A percentile compares a stretch with the other conserved stretches of the same genome.
These are phyloP conservation scores for Heliconius eleuchia DNA, from an alignment of 1,140 invertebrate species.

Conservation along the genomic window DNA sequence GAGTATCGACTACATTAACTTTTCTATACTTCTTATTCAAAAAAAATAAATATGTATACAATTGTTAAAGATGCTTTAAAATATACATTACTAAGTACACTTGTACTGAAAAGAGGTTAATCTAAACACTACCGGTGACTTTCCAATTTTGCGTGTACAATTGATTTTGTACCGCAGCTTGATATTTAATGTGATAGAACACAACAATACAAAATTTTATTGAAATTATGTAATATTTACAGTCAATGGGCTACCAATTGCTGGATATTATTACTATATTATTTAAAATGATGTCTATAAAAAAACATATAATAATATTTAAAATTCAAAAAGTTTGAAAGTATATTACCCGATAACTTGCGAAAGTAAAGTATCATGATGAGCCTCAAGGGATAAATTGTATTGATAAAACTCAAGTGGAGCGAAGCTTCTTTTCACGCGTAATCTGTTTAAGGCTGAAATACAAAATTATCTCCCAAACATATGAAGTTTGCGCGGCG, in stretches of 20 bases:
- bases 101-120: conserved; percentile 23
- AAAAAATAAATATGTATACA: background rate
- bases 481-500: conserved; percentile 75
- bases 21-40: no score
- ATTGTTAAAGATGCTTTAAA: background rate
- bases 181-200: conserved; percentile 38
- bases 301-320: background rate
- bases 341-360: conserved; percentile 12
- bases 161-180: conserved; percentile 50
- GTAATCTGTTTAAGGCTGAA: conserved; percentile 79
- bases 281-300: background rate
- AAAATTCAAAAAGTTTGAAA: conserved; percentile 1
- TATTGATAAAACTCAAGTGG: conserved; percentile 52
- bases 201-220: conserved; percentile 15
- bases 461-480: conserved; percentile 80
- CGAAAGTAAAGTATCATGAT: conserved; percentile 51
- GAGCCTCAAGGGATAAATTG: conserved; percentile 53
- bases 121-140: conserved; percentile 46
- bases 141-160: conserved; percentile 74
- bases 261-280: background rate
- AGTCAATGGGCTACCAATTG: background rate
- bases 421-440: conserved; percentile 75
- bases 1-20: no score
- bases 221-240: conserved; percentile 12
- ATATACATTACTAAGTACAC: background rate